Evolutionary conservation across 2,797 vertebrate genomes (phyloP).

Genomic region (Telmatherina bonti): DNA sequence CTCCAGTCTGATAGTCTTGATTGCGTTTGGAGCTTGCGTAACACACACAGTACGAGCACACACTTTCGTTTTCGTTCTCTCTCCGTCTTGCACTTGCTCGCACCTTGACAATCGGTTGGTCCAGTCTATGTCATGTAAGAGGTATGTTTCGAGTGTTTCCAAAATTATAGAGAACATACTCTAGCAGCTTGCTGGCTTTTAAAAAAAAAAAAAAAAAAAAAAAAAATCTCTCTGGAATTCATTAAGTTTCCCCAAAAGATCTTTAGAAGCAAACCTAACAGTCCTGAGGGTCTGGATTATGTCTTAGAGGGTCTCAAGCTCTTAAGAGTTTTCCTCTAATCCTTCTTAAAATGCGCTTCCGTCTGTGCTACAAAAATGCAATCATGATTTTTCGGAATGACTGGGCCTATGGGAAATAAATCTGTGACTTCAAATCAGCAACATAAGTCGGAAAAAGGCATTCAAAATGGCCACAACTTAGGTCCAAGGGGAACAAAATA

Average conservation of each 20-base stretch:
- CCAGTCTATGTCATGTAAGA: conserved; percentile 55
- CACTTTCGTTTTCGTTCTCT: background rate
- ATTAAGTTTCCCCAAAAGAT: conserved; percentile 51
- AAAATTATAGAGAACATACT: conserved; percentile 44
- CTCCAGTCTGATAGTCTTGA: conserved; percentile 34
- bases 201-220: conserved; percentile 6
- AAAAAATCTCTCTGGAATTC: conserved; percentile 54
- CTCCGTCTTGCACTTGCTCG: conserved; percentile 36
- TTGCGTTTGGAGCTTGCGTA: conserved; percentile 38
- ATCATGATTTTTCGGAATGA: conserved; percentile 46
- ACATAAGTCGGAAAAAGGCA: conserved; percentile 20
- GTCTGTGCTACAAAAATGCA: conserved; percentile 56
- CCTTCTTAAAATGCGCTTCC: conserved; percentile 61
- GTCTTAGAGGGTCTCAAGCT: conserved; percentile 50
- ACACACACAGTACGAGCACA: conserved; percentile 12
- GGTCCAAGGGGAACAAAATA: conserved; percentile 45
- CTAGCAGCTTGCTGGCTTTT: conserved; percentile 49
- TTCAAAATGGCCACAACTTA: conserved; percentile 56
- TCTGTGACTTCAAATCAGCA: conserved; percentile 49
- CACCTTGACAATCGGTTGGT: conserved; percentile 73
- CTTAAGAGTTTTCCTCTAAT: conserved; percentile 60
- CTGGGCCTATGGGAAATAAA: conserved; percentile 50
- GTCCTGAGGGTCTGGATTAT: conserved; percentile 61
- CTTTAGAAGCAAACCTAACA: conserved; percentile 46
- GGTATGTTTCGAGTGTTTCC: conserved; percentile 56